These are phyloP conservation scores for Gastrophryne carolinensis DNA, from an alignment of 2,797 vertebrate species.

Conservation along the genomic window DNA sequence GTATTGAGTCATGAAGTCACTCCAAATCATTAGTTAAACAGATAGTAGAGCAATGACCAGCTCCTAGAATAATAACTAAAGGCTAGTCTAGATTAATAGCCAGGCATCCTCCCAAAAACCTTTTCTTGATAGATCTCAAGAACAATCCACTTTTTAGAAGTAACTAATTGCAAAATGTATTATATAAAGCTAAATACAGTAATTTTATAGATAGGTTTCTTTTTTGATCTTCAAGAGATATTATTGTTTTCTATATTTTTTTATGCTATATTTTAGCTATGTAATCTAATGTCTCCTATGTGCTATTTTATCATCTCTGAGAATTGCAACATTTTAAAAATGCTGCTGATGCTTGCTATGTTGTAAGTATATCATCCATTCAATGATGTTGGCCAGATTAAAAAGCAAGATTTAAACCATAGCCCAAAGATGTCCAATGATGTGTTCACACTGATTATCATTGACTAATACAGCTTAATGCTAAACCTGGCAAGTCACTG, in stretches of 20 bases:
- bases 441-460: background rate
- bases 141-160: background rate
- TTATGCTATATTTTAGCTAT: background rate
- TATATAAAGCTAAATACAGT: too few relatives aligned
- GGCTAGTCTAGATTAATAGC: too few relatives aligned
- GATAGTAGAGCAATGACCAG: too few relatives aligned
- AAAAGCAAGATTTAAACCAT: constrained; percentile 25
- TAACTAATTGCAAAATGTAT: background rate
- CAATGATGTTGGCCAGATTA: constrained; percentile 27
- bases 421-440: background rate
- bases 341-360: too few relatives aligned
- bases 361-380: too few relatives aligned
- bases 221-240: background rate
- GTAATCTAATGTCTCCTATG: background rate
- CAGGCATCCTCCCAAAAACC: too few relatives aligned
- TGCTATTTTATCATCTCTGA: background rate
- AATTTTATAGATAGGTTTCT: too few relatives aligned
- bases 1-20: too few relatives aligned
- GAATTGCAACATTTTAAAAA: background rate
- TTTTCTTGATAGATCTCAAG: background rate
- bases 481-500: constrained; percentile 1
- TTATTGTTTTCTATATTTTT: background rate
- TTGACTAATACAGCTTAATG: constrained; percentile 16
- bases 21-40: too few relatives aligned
- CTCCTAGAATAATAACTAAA: too few relatives aligned